Conservation (phyloP, 1,140 invertebrate species). For the Bilobella aurantiaca region DNA sequence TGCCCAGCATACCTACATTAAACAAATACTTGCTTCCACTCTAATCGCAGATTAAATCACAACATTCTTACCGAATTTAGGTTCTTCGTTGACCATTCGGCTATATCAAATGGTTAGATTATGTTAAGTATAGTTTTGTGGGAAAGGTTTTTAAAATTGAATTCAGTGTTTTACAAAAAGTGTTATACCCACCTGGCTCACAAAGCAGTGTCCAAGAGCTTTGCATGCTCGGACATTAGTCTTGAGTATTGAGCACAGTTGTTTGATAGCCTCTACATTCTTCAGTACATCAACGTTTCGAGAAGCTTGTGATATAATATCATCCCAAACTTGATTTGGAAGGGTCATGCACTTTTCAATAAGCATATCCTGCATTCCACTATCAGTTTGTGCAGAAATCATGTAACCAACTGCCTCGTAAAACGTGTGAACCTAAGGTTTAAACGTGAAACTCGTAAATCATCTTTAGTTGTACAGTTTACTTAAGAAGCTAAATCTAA, state of each 20-base stretch:
- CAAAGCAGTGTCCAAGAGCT: constrained; percentile 89
- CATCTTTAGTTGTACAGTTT: too few relatives aligned
- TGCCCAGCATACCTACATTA: constrained; percentile 82
- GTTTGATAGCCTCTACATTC: constrained; percentile 92
- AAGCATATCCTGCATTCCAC: constrained; percentile 74
- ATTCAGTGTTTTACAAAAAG: too few relatives aligned
- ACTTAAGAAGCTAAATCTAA: too few relatives aligned
- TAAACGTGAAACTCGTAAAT: constrained; percentile 6
- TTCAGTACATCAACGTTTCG: constrained; percentile 92
- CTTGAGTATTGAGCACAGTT: constrained; percentile 94
- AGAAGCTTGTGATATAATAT: constrained; percentile 92
- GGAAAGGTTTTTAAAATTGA: too few relatives aligned
- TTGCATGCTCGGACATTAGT: constrained; percentile 98
- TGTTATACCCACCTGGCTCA: too few relatives aligned
- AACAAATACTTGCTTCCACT: not conserved
- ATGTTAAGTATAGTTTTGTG: too few relatives aligned
- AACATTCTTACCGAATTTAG: constrained; percentile 66
- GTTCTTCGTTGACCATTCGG: constrained; percentile 99
- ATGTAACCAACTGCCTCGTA: constrained; percentile 99
- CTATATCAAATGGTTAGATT: too few relatives aligned
- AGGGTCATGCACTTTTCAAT: constrained; percentile 97
- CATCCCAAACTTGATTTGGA: constrained; percentile 98
- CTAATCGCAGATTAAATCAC: not conserved
- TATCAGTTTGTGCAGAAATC: constrained; percentile 90
- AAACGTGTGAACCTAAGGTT: constrained; percentile 88